A percentile compares a stretch with the other conserved stretches of the same genome.
Conservation (phyloP, 2,888 invertebrate genomes). For the Oscheius sp. region DNA sequence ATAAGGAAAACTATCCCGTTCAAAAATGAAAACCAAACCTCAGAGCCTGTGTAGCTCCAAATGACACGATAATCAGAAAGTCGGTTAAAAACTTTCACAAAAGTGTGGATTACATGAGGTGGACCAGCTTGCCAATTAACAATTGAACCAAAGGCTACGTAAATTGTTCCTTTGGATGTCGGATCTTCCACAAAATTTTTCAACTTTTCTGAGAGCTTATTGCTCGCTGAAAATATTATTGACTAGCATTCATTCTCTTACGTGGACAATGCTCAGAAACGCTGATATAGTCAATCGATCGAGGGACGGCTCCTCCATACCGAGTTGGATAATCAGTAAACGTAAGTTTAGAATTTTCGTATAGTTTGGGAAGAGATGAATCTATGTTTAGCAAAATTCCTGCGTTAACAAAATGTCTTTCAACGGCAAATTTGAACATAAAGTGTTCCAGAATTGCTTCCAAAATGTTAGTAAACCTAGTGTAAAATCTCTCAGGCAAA, state of each 20-base stretch:
- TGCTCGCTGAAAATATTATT: not conserved
- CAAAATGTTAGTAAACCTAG: not conserved
- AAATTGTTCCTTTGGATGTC: conserved; percentile 52
- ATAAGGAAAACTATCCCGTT: too few relatives aligned
- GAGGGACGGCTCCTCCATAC: conserved; percentile 27
- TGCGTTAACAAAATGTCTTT: not conserved
- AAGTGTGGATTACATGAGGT: conserved; percentile 38
- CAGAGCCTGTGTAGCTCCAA: conserved; percentile 49
- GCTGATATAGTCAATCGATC: conserved; percentile 33
- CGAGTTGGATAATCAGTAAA: conserved; percentile 26
- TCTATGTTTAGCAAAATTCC: not conserved
- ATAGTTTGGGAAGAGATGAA: not conserved
- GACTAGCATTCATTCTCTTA: not conserved
- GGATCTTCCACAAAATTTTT: conserved; percentile 49
- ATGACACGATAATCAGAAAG: conserved; percentile 55
- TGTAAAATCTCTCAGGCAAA: not conserved
- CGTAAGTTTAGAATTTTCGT: not conserved
- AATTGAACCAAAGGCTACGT: conserved; percentile 59
- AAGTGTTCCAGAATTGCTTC: conserved; percentile 1
- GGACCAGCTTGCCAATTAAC: conserved; percentile 53
- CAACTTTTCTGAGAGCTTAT: not conserved
- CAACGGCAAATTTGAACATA: not conserved
- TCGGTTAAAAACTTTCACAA: conserved; percentile 46
- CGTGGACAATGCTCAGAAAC: conserved; percentile 41
- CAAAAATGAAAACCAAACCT: too few relatives aligned